phyloP scores from a whole-genome alignment of 2,888 invertebrate species.

The Idaea dimidiata region DNA sequence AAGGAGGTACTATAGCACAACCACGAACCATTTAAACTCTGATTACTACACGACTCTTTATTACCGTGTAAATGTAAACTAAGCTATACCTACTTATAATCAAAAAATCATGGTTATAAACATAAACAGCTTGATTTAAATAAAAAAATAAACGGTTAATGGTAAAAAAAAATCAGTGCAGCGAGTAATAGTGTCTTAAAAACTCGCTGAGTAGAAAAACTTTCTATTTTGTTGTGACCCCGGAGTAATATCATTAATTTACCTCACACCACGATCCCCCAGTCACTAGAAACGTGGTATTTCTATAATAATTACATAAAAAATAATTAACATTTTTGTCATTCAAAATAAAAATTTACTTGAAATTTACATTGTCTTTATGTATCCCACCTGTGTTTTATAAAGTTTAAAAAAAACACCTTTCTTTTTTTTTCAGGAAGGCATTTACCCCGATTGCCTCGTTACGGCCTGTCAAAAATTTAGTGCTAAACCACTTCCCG shows the following conservation, averaged over 20 bases:
- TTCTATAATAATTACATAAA: conserved; percentile 48
- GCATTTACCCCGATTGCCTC: background rate
- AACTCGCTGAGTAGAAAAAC: conserved; percentile 10
- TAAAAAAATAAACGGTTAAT: conserved; percentile 13
- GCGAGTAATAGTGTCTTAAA: background rate
- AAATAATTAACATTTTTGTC: conserved; percentile 2
- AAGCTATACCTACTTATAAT: conserved; percentile 67
- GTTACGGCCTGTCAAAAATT: background rate
- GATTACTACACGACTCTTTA: conserved; percentile 66
- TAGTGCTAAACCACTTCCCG: too few relatives aligned
- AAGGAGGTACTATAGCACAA: conserved; percentile 67
- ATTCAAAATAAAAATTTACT: background rate
- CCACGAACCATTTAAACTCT: conserved; percentile 72
- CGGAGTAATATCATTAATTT: conserved; percentile 20
- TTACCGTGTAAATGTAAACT: conserved; percentile 70
- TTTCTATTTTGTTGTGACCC: conserved; percentile 25
- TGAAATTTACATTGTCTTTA: background rate
- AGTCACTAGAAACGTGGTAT: conserved; percentile 54
- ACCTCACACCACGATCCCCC: conserved; percentile 71
- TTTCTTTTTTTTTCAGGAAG: background rate
- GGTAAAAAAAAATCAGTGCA: conserved; percentile 8
- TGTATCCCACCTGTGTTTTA: background rate
- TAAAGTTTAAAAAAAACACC: background rate
- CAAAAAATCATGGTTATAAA: conserved; percentile 51
- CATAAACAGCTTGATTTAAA: conserved; percentile 24